These are phyloP conservation scores for Cyprinella venusta DNA, from an alignment of 2,797 vertebrate genomes.

Conservation along the genomic window DNA sequence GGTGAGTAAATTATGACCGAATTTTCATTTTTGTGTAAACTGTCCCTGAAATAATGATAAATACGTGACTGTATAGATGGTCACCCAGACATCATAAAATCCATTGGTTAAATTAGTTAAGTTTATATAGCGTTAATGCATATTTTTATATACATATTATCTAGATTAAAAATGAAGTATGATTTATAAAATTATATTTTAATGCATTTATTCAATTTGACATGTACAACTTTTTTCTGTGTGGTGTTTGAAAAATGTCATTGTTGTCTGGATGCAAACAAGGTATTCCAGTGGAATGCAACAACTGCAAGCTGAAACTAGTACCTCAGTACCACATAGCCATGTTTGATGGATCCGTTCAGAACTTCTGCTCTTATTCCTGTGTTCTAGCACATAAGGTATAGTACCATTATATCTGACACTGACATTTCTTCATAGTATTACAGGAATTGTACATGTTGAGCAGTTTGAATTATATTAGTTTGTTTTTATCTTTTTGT, in stretches of 20 bases:
- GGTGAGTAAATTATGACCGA: neutral
- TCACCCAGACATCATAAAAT: neutral
- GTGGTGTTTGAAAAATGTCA: neutral
- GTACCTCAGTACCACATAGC: conserved; percentile 95
- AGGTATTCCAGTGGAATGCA: conserved; percentile 89
- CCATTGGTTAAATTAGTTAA: neutral
- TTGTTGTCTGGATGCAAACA: neutral
- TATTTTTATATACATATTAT: too few relatives aligned
- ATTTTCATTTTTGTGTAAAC: neutral
- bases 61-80: neutral
- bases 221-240: neutral
- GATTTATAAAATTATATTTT: neutral
- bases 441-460: too few relatives aligned
- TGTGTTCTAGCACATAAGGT: conserved; percentile 95
- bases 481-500: neutral
- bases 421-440: too few relatives aligned
- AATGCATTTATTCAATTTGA: neutral
- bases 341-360: conserved; percentile 95
- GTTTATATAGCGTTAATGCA: too few relatives aligned
- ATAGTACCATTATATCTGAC: conserved; percentile 21
- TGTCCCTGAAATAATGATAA: neutral
- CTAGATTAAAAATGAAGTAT: neutral
- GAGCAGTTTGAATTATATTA: neutral
- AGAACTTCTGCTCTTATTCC: conserved; percentile 94
- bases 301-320: conserved; percentile 86